These are phyloP conservation scores for Nemopilema nomurai DNA, from an alignment of 30 jellyfish, hydroid and myxozoan genomes.

Conservation along the genomic window DNA sequence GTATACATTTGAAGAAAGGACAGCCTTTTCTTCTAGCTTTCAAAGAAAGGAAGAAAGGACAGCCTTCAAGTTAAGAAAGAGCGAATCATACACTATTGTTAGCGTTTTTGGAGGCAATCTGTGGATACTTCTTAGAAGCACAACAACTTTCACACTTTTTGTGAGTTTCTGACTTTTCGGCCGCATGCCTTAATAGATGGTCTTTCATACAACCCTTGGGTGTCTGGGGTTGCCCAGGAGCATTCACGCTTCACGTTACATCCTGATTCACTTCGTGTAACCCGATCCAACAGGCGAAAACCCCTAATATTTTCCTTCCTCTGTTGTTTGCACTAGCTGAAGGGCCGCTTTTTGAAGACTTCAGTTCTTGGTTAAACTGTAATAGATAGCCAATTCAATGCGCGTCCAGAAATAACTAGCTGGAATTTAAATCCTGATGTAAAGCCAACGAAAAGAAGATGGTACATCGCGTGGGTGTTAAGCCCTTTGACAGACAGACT, in stretches of 20 bases:
- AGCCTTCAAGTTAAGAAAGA: no score
- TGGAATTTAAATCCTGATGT: conserved; percentile 29
- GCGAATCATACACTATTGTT: no score
- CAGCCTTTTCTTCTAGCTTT: no score
- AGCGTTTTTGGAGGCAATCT: no score
- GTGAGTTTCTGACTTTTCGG: background rate
- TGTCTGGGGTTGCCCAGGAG: background rate
- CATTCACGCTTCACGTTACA: background rate
- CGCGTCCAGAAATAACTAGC: conserved; percentile 9
- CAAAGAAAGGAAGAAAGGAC: no score
- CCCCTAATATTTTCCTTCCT: background rate
- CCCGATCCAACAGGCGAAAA: background rate
- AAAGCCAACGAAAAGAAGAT: conserved; percentile 40
- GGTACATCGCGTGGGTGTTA: conserved; percentile 31
- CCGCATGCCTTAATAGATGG: background rate
- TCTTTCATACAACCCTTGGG: background rate
- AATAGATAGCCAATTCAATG: conserved; percentile 8
- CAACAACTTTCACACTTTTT: no score
- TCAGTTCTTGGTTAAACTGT: background rate
- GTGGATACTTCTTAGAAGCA: no score
- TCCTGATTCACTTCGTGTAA: background rate
- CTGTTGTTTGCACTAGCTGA: background rate
- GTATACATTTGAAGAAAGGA: no score
- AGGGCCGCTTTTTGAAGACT: background rate
- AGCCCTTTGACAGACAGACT: conserved; percentile 18